These are phyloP conservation scores for Clanis bilineata DNA, from an alignment of 2,888 invertebrate genomes.

Conservation along the genomic window DNA sequence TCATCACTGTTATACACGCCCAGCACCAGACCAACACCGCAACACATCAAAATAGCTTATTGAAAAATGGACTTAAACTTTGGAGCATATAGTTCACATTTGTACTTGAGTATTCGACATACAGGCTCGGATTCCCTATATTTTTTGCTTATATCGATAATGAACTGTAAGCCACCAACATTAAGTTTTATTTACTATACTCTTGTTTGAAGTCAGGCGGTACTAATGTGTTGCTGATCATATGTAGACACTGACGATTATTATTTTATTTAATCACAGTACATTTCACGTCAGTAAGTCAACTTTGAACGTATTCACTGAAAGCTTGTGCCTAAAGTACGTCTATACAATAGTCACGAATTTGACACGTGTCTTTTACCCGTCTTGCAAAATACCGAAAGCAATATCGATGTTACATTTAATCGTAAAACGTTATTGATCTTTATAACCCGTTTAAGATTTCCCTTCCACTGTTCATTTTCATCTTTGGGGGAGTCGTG, in stretches of 20 bases:
- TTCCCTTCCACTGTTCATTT: too few relatives aligned
- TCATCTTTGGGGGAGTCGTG: too few relatives aligned
- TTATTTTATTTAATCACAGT: conserved; percentile 46
- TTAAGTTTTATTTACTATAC: not conserved
- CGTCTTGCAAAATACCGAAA: too few relatives aligned
- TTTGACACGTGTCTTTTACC: not conserved
- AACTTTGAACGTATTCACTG: not conserved
- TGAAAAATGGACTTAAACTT: not conserved
- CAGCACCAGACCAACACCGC: not conserved
- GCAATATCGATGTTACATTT: too few relatives aligned
- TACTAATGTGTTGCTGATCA: not conserved
- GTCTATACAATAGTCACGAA: not conserved
- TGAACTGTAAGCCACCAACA: not conserved
- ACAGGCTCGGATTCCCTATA: too few relatives aligned
- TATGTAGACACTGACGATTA: not conserved
- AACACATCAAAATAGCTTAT: not conserved
- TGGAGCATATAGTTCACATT: not conserved
- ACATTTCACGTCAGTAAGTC: conserved; percentile 34
- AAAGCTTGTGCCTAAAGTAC: not conserved
- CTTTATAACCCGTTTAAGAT: too few relatives aligned
- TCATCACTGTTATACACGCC: conserved; percentile 23
- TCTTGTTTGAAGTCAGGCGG: not conserved
- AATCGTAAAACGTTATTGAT: too few relatives aligned
- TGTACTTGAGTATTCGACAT: too few relatives aligned
- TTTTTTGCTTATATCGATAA: not conserved